These are phyloP conservation scores for Mastomys natalensis DNA, from an alignment of 2,113 vertebrate genomes.

Conservation along the genomic window DNA sequence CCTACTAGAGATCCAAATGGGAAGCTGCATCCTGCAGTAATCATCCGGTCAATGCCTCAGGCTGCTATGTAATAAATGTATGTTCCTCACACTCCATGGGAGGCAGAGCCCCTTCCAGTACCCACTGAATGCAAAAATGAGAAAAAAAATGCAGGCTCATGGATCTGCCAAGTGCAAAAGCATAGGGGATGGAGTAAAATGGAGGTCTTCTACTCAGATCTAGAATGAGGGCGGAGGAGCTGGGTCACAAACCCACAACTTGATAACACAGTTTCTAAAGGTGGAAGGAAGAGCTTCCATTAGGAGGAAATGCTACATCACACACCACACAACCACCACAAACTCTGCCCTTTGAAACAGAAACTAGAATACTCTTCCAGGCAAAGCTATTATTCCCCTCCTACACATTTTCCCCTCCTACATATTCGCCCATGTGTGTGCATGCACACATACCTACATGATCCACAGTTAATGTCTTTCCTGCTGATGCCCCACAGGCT, in stretches of 20 bases:
- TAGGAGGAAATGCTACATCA: constrained; percentile 55
- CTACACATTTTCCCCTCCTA: constrained; percentile 17
- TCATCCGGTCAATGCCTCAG: neutral
- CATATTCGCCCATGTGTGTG: neutral
- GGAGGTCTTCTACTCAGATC: neutral
- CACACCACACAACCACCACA: constrained; percentile 31
- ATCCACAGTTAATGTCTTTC: neutral
- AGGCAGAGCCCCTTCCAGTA: neutral
- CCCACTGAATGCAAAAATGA: neutral
- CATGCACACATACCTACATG: neutral
- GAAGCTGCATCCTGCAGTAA: neutral
- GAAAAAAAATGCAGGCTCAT: neutral
- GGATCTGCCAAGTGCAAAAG: neutral
- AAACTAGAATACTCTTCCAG: constrained; percentile 65
- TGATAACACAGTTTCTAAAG: constrained; percentile 35
- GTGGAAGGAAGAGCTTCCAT: constrained; percentile 11
- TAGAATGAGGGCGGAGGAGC: neutral
- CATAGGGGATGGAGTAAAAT: neutral
- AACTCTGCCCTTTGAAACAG: constrained; percentile 68
- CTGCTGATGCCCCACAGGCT: neutral
- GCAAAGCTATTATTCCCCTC: neutral
- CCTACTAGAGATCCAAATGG: neutral
- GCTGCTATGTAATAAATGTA: neutral
- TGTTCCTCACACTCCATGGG: neutral
- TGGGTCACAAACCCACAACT: constrained; percentile 39